phyloP scores from a whole-genome alignment of 30 jellyfish, hydroid and myxozoan species.

The Aurelia sp. region DNA sequence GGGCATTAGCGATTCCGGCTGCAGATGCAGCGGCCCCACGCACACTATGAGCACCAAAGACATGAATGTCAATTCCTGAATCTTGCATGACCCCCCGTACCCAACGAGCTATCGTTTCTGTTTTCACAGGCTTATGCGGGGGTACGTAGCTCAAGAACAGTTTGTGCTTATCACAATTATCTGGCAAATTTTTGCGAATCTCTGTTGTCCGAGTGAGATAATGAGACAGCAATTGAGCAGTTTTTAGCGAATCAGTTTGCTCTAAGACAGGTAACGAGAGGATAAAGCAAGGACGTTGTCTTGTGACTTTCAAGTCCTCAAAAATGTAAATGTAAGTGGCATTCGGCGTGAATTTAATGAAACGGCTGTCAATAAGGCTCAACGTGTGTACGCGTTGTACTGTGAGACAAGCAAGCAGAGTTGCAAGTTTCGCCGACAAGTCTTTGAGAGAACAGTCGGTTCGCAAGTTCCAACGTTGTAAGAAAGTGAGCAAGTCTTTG shows the following conservation, averaged over 20 bases:
- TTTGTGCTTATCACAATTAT: background rate
- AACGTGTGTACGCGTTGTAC: constrained; percentile 9
- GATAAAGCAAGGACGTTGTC: too few species aligned
- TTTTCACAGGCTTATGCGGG: constrained; percentile 31
- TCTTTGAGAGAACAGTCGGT: background rate
- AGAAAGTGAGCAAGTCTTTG: background rate
- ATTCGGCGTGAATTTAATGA: constrained; percentile 1
- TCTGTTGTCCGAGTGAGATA: too few species aligned
- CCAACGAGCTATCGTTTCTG: constrained; percentile 46
- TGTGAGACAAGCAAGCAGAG: background rate
- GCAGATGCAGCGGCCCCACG: constrained; percentile 18
- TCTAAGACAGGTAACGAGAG: too few species aligned
- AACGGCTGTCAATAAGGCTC: background rate
- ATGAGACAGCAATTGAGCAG: too few species aligned
- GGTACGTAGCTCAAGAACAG: constrained; percentile 4
- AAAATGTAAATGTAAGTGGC: constrained; percentile 2
- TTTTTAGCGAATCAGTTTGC: too few species aligned
- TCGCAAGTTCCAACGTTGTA: background rate
- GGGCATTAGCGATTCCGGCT: background rate
- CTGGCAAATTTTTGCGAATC: too few species aligned
- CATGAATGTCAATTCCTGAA: constrained; percentile 6
- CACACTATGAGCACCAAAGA: constrained; percentile 16
- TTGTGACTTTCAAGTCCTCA: too few species aligned
- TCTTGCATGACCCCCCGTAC: constrained; percentile 7
- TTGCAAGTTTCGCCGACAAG: constrained; percentile 3